phyloP scores from a whole-genome alignment of 2,113 vertebrate genomes.

The Galemys pyrenaicus region DNA sequence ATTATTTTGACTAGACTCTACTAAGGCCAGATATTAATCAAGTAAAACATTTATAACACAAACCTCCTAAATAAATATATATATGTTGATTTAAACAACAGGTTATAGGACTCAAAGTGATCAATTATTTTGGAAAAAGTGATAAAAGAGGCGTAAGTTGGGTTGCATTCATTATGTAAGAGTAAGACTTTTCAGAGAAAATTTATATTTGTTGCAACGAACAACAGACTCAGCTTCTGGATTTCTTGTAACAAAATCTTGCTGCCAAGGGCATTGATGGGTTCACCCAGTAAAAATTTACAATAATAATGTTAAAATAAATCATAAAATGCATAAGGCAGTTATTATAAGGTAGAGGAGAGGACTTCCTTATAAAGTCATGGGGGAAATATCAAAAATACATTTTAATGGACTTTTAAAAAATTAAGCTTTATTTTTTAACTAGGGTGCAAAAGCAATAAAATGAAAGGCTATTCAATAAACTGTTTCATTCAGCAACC shows the following conservation, averaged over 20 bases:
- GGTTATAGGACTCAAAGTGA: background rate
- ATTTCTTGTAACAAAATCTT: slow-evolving; percentile 68
- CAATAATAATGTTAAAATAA: slow-evolving; percentile 66
- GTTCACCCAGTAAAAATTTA: slow-evolving; percentile 65
- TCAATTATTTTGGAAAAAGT: background rate
- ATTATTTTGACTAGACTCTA: slow-evolving; percentile 46
- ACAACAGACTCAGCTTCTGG: slow-evolving; percentile 39
- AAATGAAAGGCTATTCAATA: slow-evolving; percentile 49
- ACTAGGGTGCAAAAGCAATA: slow-evolving; percentile 52
- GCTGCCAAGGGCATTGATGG: slow-evolving; percentile 57
- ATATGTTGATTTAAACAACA: background rate
- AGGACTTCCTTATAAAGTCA: slow-evolving; percentile 52
- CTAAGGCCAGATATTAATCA: slow-evolving; percentile 47
- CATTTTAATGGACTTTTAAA: slow-evolving; percentile 43
- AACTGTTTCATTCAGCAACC: slow-evolving; percentile 45
- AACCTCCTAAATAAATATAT: slow-evolving; percentile 44
- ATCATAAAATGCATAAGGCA: slow-evolving; percentile 65
- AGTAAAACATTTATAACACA: slow-evolving; percentile 34
- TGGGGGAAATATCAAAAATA: slow-evolving; percentile 65
- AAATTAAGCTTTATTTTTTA: slow-evolving; percentile 68
- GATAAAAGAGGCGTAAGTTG: background rate
- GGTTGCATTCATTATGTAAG: slow-evolving; percentile 8
- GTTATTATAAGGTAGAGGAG: slow-evolving; percentile 49
- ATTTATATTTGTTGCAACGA: slow-evolving; percentile 30
- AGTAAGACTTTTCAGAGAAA: slow-evolving; percentile 33